A percentile compares a stretch with the other conserved stretches of the same genome.
phyloP scores from a whole-genome alignment of 1,140 invertebrate genomes.

The Hirudo medicinalis region DNA sequence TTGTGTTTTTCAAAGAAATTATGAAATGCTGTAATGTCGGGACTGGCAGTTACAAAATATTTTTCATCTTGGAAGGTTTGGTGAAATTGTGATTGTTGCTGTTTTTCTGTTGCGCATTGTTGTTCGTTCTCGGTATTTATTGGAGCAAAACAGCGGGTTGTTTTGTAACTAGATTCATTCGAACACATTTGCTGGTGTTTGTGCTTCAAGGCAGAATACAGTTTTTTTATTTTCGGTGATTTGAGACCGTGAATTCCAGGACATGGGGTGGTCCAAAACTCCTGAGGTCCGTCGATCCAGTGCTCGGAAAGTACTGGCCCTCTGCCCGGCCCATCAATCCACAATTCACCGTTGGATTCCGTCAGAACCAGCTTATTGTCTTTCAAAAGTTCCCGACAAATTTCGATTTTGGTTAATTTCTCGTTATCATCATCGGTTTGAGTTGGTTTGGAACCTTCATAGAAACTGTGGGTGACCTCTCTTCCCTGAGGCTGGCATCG shows the following conservation, averaged over 20 bases:
- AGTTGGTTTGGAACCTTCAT: too few relatives aligned
- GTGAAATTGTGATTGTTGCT: not conserved
- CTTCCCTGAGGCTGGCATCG: not conserved
- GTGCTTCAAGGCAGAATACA: not conserved
- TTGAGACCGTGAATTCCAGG: not conserved
- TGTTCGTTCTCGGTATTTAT: not conserved
- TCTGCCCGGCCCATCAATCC: not conserved
- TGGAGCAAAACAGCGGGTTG: not conserved
- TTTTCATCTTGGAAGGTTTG: not conserved
- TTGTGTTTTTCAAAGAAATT: slow-evolving; percentile 3
- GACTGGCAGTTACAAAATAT: not conserved
- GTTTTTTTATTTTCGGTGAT: slow-evolving; percentile 8
- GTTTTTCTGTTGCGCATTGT: too few relatives aligned
- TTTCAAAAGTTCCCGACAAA: not conserved
- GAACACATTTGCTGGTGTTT: slow-evolving; percentile 4
- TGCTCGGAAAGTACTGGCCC: not conserved
- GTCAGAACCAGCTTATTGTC: not conserved
- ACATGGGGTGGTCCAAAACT: slow-evolving; percentile 6
- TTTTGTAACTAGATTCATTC: not conserved
- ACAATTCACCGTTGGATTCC: slow-evolving; percentile 1
- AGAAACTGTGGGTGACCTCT: not conserved
- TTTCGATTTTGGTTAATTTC: not conserved
- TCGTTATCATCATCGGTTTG: too few relatives aligned
- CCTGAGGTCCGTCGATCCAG: slow-evolving; percentile 13
- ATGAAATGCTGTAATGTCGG: slow-evolving; percentile 4